Evolutionary conservation across 2,888 invertebrate genomes (phyloP).

Genomic region (Lamellibrachia columna): DNA sequence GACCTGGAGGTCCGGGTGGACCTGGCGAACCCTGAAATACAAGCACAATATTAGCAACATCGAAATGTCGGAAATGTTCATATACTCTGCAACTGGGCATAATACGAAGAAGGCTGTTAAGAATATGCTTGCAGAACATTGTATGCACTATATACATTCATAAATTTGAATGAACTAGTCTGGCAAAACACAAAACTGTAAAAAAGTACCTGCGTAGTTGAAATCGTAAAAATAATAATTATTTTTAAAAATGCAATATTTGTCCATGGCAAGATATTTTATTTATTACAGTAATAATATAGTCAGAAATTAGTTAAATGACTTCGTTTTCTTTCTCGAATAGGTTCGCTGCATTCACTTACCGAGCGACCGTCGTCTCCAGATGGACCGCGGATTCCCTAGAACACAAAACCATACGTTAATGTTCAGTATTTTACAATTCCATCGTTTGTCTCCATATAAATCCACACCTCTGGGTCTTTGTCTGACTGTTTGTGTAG

Average conservation of each 20-base stretch:
- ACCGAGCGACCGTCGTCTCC: constrained; percentile 38
- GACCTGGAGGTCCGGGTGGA: constrained; percentile 69
- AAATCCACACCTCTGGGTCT: not conserved
- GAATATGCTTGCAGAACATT: no score
- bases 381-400: constrained; percentile 37
- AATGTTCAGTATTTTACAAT: not conserved
- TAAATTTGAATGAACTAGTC: no score
- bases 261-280: not conserved
- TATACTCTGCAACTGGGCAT: no score
- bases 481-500: not conserved
- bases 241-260: not conserved
- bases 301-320: not conserved
- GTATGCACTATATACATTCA: no score
- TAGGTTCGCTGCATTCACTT: not conserved
- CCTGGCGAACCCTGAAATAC: constrained; percentile 61
- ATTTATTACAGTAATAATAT: not conserved
- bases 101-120: no score
- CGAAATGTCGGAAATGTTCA: not conserved
- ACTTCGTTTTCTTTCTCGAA: not conserved
- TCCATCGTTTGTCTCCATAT: not conserved
- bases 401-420: not conserved
- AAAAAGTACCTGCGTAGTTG: no score
- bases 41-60: constrained; percentile 19
- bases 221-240: not conserved
- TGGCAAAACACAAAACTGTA: no score